Evolutionary conservation across 2,888 invertebrate species (phyloP), one percentile per base, ranked within the genome.

Genomic region (Drosophila meridiana): DNA sequence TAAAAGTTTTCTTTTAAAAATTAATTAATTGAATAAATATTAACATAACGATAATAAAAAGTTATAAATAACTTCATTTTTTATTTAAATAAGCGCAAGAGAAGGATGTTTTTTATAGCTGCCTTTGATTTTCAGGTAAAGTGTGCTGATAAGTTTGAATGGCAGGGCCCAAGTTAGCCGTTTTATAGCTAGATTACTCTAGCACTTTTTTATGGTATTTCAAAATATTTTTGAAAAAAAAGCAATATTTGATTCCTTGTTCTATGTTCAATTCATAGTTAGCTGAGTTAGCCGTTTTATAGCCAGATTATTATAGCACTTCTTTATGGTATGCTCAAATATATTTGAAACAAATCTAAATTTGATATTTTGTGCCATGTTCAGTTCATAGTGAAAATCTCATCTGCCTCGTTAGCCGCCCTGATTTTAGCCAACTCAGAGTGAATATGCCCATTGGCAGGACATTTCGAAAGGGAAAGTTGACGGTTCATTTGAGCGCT

Each of bases 391-490:
- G 34, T 7, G 8, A 7, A 40, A 14, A 38, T 55, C 40, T 26
- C 28, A 56, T 56, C 30, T 11, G 20, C 13, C 30, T 30, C 30
- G 14, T 55, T 38, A 1, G 26, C 14, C 3, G 6, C 3, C 42
- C 6, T 56, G 56, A 38, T 2, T 65, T 4, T 6, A 13, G 48
- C 13, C 40, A 20, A 20, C 20, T 20, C 30, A 38, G 3, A 70
- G 69, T 57, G 48, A 40, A 61, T 50, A 40, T 60, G 52, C 74
- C 38, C 62, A 9, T 47, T 11, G 47, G 32, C 43, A 61, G 65
- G 48, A 57, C 20, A 53, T 52, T 30, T n/a, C 30, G 72, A 81
- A 70, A 75, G 85, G 83, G 75, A 89, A 89, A 83, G 80, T 80
- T 78, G 55, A 60, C 53, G 47, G 48, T 71, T 60, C 73, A 66